Conservation (phyloP, 2,113 vertebrate species). For the cattle (Bos taurus) region DNA sequence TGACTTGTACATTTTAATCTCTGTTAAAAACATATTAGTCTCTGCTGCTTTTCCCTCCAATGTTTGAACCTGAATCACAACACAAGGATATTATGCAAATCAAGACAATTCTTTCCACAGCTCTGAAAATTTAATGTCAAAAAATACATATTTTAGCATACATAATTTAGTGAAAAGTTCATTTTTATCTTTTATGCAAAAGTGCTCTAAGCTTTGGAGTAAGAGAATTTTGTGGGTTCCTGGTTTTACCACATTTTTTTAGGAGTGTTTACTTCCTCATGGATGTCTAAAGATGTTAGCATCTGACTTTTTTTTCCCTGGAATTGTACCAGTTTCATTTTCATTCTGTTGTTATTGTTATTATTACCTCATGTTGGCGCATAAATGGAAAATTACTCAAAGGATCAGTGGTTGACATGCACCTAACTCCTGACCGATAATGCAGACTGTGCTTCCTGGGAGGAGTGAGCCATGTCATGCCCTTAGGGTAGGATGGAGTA, state of each 20-base stretch:
- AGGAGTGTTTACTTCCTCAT: conserved; percentile 55
- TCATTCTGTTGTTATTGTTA: not conserved
- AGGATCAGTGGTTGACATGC: not conserved
- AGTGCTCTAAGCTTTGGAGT: conserved; percentile 68
- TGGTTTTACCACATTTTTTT: conserved; percentile 55
- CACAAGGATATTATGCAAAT: conserved; percentile 82
- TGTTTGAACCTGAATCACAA: conserved; percentile 72
- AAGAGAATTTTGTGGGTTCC: conserved; percentile 60
- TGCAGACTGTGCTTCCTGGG: not conserved
- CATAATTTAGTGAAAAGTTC: conserved; percentile 84
- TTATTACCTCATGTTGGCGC: not conserved
- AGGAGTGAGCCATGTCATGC: not conserved
- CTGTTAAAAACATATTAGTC: conserved; percentile 72
- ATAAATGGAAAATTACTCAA: not conserved
- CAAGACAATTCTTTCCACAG: conserved; percentile 79
- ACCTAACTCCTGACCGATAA: not conserved
- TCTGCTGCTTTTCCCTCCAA: conserved; percentile 53
- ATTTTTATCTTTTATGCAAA: conserved; percentile 78
- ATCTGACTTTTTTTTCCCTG: not conserved
- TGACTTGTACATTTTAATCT: conserved; percentile 69
- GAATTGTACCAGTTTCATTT: not conserved
- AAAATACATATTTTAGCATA: conserved; percentile 88
- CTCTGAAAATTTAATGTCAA: conserved; percentile 84
- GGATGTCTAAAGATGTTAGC: not conserved
- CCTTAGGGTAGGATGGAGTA: not conserved